Evolutionary conservation across 1,140 invertebrate species (phyloP), one percentile per base, ranked within the genome.

Genomic region (Pseudomyrmex cubaensis): DNA sequence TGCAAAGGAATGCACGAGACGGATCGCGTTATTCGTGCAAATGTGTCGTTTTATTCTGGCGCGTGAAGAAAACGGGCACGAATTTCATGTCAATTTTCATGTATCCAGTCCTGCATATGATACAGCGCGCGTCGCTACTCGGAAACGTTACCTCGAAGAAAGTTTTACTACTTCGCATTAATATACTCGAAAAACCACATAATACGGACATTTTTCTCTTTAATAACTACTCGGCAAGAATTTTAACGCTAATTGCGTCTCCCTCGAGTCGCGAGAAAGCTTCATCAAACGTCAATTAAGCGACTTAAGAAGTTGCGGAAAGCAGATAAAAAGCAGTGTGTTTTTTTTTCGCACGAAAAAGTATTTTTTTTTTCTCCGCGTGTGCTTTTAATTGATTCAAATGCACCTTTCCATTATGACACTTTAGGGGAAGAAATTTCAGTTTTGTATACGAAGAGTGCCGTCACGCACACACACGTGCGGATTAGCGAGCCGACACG

Each of bases 401-500:
- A 80, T 72, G 54, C n/a, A 72, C 10, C 15, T 35, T 72, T 22
- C 54, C 22, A 70, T 80, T 80, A 59, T 25, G 72, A 50, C 54
- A 12, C 35, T 50, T 70, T 80, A 35, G 35, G 67, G 0, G 20
- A 59, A 72, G n/a, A 70, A 59, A 80, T 72, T 72, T 80, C 25
- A 72, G 66, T 54, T 20, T 5, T 22, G 50, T 54, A 9, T 70
- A 35, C 54, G 7, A 35, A 5, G 13, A 59, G n/a, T 12, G 9
- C 57, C 50, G 63, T 87, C 84, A 73, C 66, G 52, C 75, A 83
- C 62, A 69, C 84, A 69, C 54, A 52, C 22, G 48, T 56, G 0
- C 66, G 66, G 69, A 87, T 88, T 82, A 88, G 46, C 56, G 22
- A 64, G 17, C 22, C 13, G 48, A 59, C 35, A n/a, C 20, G n/a